Evolutionary conservation across 2,113 vertebrate genomes (phyloP).

Genomic region (Gobius niger): DNA sequence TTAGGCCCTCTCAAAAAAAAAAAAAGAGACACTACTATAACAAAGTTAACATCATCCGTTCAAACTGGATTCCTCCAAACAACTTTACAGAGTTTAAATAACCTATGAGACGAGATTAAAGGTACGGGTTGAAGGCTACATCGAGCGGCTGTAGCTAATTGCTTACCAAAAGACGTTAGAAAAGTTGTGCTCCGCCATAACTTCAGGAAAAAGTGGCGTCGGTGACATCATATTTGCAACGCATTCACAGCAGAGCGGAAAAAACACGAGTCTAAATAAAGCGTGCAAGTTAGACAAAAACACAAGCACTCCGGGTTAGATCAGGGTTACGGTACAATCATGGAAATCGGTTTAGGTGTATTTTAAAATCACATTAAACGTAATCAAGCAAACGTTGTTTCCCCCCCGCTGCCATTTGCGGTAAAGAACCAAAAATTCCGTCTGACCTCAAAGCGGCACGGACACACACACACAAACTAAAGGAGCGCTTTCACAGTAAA

Average conservation of each 20-base stretch:
- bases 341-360: not conserved
- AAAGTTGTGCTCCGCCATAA: conserved; percentile 79
- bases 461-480: conserved; percentile 18
- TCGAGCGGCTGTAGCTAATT: conserved; percentile 10
- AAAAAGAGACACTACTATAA: conserved; percentile 6
- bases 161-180: conserved; percentile 79
- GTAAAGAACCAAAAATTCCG: conserved; percentile 43
- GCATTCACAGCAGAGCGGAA: conserved; percentile 59
- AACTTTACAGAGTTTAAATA: too few relatives aligned
- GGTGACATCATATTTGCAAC: conserved; percentile 79
- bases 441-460: conserved; percentile 59
- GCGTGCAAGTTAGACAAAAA: conserved; percentile 4
- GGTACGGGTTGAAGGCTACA: not conserved
- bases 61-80: conserved; percentile 19
- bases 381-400: conserved; percentile 22
- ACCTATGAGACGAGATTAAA: not conserved
- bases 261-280: conserved; percentile 21
- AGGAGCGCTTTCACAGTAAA: conserved; percentile 46
- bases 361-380: conserved; percentile 9
- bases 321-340: not conserved
- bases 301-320: conserved; percentile 14
- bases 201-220: conserved; percentile 76
- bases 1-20: conserved; percentile 39
- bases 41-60: conserved; percentile 38
- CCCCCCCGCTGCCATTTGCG: not conserved